Conservation (phyloP, 2,888 invertebrate species). For the Vanessa cardui region DNA sequence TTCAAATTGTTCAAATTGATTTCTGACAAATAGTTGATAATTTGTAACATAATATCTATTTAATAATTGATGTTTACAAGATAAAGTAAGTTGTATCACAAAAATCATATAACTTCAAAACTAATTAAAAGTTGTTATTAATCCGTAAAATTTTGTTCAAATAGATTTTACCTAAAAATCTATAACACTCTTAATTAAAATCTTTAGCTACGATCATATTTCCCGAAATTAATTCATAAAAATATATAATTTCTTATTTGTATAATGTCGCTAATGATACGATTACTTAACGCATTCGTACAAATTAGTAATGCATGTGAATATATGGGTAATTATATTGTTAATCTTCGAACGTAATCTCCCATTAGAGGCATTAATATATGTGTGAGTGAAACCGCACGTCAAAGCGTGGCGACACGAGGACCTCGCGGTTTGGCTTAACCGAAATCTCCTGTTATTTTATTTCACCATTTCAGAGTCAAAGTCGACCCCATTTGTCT, state of each 20-base stretch:
- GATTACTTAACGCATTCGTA: background rate
- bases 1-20: background rate
- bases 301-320: constrained; percentile 5
- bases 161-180: background rate
- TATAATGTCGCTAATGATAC: constrained; percentile 7
- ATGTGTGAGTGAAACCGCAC: constrained; percentile 29
- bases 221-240: background rate
- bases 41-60: background rate
- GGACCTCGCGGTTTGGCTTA: constrained; percentile 43
- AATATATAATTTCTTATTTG: background rate
- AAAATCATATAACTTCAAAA: background rate
- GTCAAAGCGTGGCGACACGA: constrained; percentile 30
- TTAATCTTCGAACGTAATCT: constrained; percentile 26
- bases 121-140: background rate
- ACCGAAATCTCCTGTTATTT: constrained; percentile 72
- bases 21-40: background rate
- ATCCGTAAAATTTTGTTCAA: background rate
- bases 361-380: constrained; percentile 33
- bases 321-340: constrained; percentile 14
- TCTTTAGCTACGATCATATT: background rate
- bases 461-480: constrained; percentile 76
- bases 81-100: background rate
- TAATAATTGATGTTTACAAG: background rate
- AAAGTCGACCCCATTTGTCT: constrained; percentile 80
- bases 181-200: constrained; percentile 1